Percentiles rank a stretch among this genome's conserved stretches.
Conservation (phyloP, 2,888 invertebrate genomes). For the Rhogogaster chlorosoma region DNA sequence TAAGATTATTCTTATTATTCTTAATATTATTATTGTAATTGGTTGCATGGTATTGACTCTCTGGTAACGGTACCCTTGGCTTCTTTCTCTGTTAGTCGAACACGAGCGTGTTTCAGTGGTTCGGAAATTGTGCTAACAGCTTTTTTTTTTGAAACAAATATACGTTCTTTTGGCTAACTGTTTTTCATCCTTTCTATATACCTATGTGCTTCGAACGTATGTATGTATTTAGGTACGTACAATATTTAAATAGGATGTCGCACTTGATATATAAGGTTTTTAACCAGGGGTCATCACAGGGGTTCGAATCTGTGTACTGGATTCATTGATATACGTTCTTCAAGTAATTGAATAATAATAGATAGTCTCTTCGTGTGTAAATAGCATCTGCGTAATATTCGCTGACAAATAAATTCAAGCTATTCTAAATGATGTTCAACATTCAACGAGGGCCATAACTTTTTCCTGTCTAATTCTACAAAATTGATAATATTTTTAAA, state of each 20-base stretch:
- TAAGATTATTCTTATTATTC: neutral
- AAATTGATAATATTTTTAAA: neutral
- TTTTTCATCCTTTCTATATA: neutral
- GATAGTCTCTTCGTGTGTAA: neutral
- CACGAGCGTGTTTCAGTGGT: neutral
- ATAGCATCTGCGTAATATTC: neutral
- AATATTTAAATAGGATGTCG: slow-evolving; percentile 9
- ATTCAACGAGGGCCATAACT: neutral
- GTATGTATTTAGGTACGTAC: neutral
- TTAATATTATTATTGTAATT: slow-evolving; percentile 1
- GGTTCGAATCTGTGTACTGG: neutral
- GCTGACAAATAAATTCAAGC: neutral
- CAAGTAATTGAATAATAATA: neutral
- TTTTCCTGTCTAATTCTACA: neutral
- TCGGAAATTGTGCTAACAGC: neutral
- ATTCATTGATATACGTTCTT: slow-evolving; percentile 1
- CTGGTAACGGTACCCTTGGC: neutral
- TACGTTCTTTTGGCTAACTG: neutral
- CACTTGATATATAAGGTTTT: neutral
- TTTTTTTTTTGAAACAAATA: neutral
- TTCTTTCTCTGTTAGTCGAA: neutral
- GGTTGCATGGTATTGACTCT: slow-evolving; percentile 23
- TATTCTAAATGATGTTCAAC: neutral
- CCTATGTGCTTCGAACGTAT: neutral
- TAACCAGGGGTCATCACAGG: neutral